These are phyloP conservation scores for Zaprionus lachaisei DNA, from an alignment of 1,140 invertebrate genomes.

Conservation along the genomic window DNA sequence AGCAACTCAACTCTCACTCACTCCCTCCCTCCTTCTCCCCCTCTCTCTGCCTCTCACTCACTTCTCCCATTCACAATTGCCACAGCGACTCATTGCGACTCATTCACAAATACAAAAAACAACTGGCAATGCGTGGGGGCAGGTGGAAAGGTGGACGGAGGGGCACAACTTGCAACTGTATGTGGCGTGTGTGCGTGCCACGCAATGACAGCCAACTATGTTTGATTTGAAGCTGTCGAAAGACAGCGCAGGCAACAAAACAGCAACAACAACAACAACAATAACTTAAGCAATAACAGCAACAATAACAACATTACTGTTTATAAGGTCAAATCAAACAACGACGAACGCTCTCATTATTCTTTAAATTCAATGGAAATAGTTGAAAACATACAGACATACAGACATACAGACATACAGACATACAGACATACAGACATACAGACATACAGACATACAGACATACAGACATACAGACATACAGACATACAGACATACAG, in stretches of 20 bases:
- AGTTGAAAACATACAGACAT: too few species aligned
- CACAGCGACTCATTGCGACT: conserved; percentile 48
- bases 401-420: too few species aligned
- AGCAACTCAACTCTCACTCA: conserved; percentile 9
- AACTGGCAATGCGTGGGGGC: background rate
- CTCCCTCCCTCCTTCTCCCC: too few species aligned
- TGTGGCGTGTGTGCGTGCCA: conserved; percentile 57
- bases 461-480: too few species aligned
- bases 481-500: too few species aligned
- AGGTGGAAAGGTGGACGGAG: background rate
- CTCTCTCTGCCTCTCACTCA: too few species aligned
- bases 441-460: too few species aligned
- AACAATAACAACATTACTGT: background rate
- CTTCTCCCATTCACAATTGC: conserved; percentile 59
- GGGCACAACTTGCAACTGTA: conserved; percentile 12
- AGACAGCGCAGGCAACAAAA: conserved; percentile 38
- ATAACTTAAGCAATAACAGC: background rate
- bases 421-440: too few species aligned
- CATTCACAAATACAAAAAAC: conserved; percentile 14
- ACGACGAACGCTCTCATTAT: too few species aligned
- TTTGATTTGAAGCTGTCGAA: conserved; percentile 76
- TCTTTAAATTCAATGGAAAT: too few species aligned
- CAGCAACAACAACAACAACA: conserved; percentile 20
- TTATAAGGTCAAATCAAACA: too few species aligned
- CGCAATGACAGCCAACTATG: conserved; percentile 66